A percentile compares a stretch with the other conserved stretches of the same genome.
These are phyloP conservation scores for Cantharis flavilabris DNA, from an alignment of 2,888 invertebrate species.

Conservation along the genomic window DNA sequence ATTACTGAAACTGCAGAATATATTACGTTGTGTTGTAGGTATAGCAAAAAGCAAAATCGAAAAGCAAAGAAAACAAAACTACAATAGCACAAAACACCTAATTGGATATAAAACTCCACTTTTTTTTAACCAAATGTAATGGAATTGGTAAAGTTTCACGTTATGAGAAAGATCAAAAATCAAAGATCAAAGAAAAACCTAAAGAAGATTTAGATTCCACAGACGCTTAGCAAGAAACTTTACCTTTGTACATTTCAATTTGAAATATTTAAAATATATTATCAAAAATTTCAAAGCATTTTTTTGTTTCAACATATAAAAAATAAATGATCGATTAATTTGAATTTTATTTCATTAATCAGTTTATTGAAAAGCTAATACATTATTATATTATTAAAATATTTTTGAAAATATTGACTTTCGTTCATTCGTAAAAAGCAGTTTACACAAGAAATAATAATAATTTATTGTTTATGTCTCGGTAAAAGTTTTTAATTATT, in stretches of 20 bases:
- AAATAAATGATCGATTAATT: background rate
- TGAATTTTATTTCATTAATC: background rate
- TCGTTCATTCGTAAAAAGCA: no score
- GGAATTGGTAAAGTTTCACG: background rate
- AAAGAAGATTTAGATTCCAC: conserved; percentile 10
- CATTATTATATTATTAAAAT: background rate
- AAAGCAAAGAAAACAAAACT: background rate
- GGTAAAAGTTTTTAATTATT: no score
- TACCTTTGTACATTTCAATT: background rate
- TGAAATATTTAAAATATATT: background rate
- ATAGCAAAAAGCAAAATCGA: background rate
- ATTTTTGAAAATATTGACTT: no score
- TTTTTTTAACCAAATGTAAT: background rate
- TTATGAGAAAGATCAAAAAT: conserved; percentile 10
- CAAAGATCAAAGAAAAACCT: conserved; percentile 13
- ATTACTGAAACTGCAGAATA: background rate
- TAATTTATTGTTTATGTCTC: no score
- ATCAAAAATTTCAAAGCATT: background rate
- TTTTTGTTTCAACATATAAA: background rate
- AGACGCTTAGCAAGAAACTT: conserved; percentile 12
- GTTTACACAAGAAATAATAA: no score
- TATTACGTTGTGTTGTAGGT: background rate
- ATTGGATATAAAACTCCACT: background rate
- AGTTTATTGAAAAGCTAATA: background rate
- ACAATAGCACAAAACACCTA: background rate